A percentile compares a stretch with the other conserved stretches of the same genome.
Conservation (phyloP, 1,140 invertebrate species). For the Megalonaias nervosa region DNA sequence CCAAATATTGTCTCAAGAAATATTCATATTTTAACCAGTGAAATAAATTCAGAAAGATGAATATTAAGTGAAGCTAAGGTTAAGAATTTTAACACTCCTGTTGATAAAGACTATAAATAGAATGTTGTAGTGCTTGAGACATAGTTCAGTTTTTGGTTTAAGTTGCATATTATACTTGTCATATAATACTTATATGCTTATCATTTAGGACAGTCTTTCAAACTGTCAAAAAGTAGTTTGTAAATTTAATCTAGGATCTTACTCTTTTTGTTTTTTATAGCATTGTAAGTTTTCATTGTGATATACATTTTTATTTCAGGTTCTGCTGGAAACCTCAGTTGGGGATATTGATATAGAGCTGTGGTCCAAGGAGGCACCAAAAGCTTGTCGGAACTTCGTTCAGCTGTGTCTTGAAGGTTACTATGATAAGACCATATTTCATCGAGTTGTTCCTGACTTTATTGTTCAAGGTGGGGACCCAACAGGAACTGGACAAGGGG, state of each 20-base stretch:
- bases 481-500: conserved; percentile 85
- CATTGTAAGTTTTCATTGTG: too few species aligned
- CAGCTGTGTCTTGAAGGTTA: conserved; percentile 98
- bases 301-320: conserved; percentile 74
- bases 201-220: not conserved
- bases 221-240: not conserved
- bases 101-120: too few species aligned
- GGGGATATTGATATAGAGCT: conserved; percentile 99
- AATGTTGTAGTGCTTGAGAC: not conserved
- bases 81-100: too few species aligned
- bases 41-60: too few species aligned
- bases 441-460: conserved; percentile 91
- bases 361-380: conserved; percentile 97
- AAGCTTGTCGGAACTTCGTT: conserved; percentile 96
- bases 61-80: too few species aligned
- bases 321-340: conserved; percentile 90
- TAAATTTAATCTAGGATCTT: not conserved
- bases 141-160: not conserved
- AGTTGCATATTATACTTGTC: not conserved
- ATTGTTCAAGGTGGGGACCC: conserved; percentile 98
- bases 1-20: too few species aligned
- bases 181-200: not conserved
- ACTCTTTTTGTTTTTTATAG: conserved; percentile 2
- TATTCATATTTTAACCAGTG: too few species aligned
- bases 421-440: conserved; percentile 94